phyloP scores from a whole-genome alignment of 2,797 vertebrate genomes.

The Erithacus rubecula region DNA sequence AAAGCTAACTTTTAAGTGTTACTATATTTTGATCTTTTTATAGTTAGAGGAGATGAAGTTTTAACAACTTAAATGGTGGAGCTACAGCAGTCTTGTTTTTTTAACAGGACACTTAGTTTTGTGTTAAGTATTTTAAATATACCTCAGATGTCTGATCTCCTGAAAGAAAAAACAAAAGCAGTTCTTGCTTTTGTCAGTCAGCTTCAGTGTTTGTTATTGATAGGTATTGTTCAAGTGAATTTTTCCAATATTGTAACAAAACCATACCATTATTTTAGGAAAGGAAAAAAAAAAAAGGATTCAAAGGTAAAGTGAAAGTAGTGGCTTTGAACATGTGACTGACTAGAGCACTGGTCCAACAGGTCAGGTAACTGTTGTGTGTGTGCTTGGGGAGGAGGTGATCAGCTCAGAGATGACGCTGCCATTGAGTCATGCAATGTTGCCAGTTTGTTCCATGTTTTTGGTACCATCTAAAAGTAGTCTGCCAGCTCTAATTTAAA shows the following conservation, averaged over 20 bases:
- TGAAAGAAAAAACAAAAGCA: not conserved
- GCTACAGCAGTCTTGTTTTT: not conserved
- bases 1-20: not conserved
- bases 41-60: not conserved
- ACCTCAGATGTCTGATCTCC: not conserved
- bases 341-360: not conserved
- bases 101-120: not conserved
- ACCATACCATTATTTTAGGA: not conserved
- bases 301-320: not conserved
- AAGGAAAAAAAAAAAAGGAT: not conserved
- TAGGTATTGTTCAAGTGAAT: not conserved
- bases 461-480: not conserved
- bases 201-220: not conserved
- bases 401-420: fast-evolving
- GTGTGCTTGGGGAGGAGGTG: not conserved
- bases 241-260: not conserved
- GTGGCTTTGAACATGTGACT: not conserved
- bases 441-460: not conserved
- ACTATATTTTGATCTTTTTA: not conserved
- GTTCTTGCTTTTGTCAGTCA: not conserved
- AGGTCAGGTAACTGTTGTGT: not conserved
- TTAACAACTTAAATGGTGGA: not conserved
- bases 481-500: not conserved
- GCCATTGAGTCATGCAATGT: not conserved
- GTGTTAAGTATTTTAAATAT: not conserved